Base-by-base conservation (phyloP, 2,888 invertebrate species). In the Polymixis flavicincta region DNA sequence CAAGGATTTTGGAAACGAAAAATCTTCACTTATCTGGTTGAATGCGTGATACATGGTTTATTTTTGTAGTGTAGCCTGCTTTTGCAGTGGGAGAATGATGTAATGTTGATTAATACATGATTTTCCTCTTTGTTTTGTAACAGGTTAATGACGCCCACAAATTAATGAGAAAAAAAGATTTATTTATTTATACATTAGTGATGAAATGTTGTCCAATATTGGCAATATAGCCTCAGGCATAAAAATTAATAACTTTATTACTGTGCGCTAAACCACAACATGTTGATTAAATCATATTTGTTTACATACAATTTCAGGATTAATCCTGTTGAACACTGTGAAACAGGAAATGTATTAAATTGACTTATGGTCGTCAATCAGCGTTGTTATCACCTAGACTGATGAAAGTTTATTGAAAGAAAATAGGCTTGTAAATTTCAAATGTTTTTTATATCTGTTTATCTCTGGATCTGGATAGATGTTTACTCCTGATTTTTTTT, bases 201-300 rank as follows among this genome's bases (percentile, higher is more conserved):
- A 64, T 71, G 63, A 79, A 79, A 79, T 79, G 64, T 45, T 71
- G 13, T 1, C 5, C 9, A 32, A 14, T 78, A 71, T 78, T 69
- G 28, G 28, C 61, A 28, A 22, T 5, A 37, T 37, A 61, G 28
- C 3, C 48, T 63, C 9, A 48, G 22, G 8, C 48, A 74, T 14
- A 55, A 37, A 25, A 50, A 17, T 50, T 42, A 19, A 7, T 19
- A 57, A 0, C 14, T n/a, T 2, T 45, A 45, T 2, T 45, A 67
- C 25, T 32, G 54, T 13, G 8, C 22, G 22, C 5, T 25, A 54
- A 61, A 55, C 45, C 75, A 75, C 32, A 74, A 32, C 4, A 52
- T 74, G 17, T 60, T 52, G 19, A 42, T 52, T 45, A 1, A 11
- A 37, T 32, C 25, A 61, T 19, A n/a, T 75, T 63, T 75, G n/a